phyloP scores from a whole-genome alignment of 2,113 vertebrate species.

The Formicarius rufipectus region DNA sequence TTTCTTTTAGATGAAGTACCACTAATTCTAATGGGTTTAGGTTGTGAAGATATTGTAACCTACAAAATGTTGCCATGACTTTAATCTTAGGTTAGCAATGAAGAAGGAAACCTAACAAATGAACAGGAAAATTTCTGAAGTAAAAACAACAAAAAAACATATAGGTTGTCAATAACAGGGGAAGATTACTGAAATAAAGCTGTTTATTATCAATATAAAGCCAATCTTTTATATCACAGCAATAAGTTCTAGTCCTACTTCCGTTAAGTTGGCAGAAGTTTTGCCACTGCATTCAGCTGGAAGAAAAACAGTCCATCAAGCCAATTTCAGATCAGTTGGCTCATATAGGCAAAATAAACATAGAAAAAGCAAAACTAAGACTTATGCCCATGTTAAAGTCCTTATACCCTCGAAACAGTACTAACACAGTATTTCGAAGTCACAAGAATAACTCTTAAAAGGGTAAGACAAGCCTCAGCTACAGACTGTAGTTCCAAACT shows the following conservation, averaged over 20 bases:
- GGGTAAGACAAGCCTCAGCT: neutral
- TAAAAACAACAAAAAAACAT: neutral
- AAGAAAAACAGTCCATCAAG: neutral
- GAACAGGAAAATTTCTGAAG: neutral
- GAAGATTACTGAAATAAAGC: neutral
- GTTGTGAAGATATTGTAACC: neutral
- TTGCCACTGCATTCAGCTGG: neutral
- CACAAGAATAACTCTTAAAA: neutral
- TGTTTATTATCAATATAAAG: neutral
- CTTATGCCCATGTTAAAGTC: neutral
- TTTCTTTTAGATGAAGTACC: neutral
- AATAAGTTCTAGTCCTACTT: neutral
- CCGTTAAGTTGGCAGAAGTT: neutral
- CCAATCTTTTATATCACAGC: neutral
- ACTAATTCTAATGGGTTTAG: slow-evolving; percentile 1
- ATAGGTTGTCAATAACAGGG: neutral
- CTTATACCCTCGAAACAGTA: neutral
- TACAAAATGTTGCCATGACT: neutral
- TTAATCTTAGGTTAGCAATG: neutral
- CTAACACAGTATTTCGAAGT: neutral
- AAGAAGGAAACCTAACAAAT: neutral
- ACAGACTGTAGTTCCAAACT: neutral
- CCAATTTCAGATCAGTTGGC: neutral
- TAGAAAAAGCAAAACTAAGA: neutral
- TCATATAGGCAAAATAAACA: neutral